phyloP scores from a whole-genome alignment of 2,797 vertebrate genomes.

The Carcharodon carcharias region DNA sequence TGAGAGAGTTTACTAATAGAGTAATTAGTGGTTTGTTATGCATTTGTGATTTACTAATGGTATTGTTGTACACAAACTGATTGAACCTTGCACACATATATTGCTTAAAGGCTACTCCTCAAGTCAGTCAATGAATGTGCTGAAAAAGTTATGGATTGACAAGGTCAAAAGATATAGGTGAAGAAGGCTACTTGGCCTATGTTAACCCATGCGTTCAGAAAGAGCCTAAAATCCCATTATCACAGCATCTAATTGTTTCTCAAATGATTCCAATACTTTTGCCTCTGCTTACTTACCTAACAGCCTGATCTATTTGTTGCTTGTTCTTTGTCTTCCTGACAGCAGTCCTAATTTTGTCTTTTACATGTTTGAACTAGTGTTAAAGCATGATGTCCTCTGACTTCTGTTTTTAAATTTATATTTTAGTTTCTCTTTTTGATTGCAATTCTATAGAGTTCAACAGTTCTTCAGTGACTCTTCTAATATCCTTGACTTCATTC shows the following conservation, averaged over 20 bases:
- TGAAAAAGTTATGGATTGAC: neutral
- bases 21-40: neutral
- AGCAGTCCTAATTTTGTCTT: neutral
- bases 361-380: neutral
- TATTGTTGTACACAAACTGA: neutral
- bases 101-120: neutral
- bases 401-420: neutral
- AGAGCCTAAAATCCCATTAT: neutral
- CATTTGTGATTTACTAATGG: neutral
- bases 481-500: neutral
- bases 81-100: neutral
- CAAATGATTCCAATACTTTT: neutral
- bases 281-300: neutral
- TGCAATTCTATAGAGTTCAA: neutral
- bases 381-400: neutral
- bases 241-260: neutral
- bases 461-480: neutral
- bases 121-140: neutral
- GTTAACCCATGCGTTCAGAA: neutral
- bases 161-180: neutral
- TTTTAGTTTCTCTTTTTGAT: neutral
- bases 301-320: neutral
- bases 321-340: neutral
- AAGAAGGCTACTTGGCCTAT: neutral
- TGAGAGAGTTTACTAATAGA: neutral